Evolutionary conservation across 2,113 vertebrate genomes (phyloP), one percentile per base, ranked within the genome.

Genomic region (Ardeotis arabs): DNA sequence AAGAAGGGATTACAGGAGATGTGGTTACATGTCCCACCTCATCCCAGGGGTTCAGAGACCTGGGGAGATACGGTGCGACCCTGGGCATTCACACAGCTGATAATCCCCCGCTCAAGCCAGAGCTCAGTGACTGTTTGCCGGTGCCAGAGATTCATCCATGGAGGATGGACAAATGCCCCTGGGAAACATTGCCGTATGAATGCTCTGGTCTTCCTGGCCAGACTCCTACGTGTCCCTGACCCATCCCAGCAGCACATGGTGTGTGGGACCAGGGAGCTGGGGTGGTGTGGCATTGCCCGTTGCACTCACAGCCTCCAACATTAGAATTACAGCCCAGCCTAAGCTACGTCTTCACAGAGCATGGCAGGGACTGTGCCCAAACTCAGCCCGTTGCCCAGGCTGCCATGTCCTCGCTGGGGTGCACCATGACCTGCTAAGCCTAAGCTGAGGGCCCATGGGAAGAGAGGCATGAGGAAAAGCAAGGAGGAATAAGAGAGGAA

Each of bases 181-280:
- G 1, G 33, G 39, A 76, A 80, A 49, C 1, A 0, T 20, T 7
- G 1, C 49, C 4, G 0, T 28, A 24, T 11, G 22, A 44, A 8
- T 35, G 19, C 23, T 49, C 22, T 44, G 22, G 19, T 53, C 50
- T 75, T 39, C 72, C 28, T 50, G 39, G 47, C 10, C 39, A 58
- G 28, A 22, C 2, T 58, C 22, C 27, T 23, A 3, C 53, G 22
- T 6, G 33, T 24, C n/a, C 55, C 59, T 31, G 35, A 31, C 14
- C 16, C 72, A 27, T 72, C 28, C 12, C 44, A 63, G 28, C 49
- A 74, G 62, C 35, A 35, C 17, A 9, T 24, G 49, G 28, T 45
- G 33, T 35, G 28, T 41, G 49, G 35, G 23, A 83, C 20, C 24
- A 23, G 1, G 2, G 24, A 58, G 23, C 19, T 73, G 14, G 29